Evolutionary conservation across 2,113 vertebrate species (phyloP), one percentile per base, ranked within the genome.

Genomic region (Taurulus bubalis): DNA sequence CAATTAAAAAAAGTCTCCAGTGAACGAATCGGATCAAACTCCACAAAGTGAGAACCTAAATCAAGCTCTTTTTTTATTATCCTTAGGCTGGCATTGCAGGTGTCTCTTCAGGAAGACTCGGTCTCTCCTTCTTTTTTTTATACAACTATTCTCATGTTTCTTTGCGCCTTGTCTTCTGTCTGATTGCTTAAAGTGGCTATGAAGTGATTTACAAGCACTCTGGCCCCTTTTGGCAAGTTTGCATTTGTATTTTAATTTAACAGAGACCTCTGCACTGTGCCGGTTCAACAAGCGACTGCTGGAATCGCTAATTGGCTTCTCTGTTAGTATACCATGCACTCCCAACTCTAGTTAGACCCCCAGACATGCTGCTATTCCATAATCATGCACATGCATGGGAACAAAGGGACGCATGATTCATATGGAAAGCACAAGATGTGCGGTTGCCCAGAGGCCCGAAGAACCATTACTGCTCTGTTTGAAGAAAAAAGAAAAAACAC

Each of bases 1-100:
- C 92, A 92, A 94, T 94, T 92, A 92, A 85, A 89, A 80, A 66
- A 85, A 73, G 56, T 89, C 87, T 90, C 88, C 51, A 22, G 80
- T 81, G 84, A 72, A 86, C 72, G 73, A 87, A 83, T 90, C 67
- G 64, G 80, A 90, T 85, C 80, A 89, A 83, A 89, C 42, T 58
- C 22, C 55, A 75, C 62, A 76, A 64, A 6, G 40, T 42, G 75
- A 76, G 80, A 79, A 42, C 30, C 30, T 67, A 45, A 83, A 75
- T 64, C n/a, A 30, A 78, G 51, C 49, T 71, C 64, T 75, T 63
- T 65, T 84, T 53, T 89, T 79, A 78, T 47, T 78, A 83, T 60
- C 87, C 53, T 28, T 14, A 67, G 85, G 89, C 88, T 59, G 60
- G n/a, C 26, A 8, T 75, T 56, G 36, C 51, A 87, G 67, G 80